A percentile compares a stretch with the other conserved stretches of the same genome.
Evolutionary conservation across 1,140 invertebrate genomes (phyloP).

Genomic region (Cyclargus thomasi): DNA sequence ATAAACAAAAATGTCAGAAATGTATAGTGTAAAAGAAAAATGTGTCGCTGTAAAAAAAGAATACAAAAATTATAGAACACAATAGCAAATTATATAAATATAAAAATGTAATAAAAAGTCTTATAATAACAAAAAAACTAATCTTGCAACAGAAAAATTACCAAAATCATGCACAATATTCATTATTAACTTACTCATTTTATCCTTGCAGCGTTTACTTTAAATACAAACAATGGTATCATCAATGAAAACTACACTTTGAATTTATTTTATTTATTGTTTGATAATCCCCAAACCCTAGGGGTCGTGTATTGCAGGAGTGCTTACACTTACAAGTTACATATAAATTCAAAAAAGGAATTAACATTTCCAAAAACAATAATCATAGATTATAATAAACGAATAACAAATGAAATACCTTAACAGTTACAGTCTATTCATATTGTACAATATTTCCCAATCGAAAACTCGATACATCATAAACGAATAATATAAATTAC

Average conservation of each 20-base stretch:
- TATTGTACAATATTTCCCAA: constrained; percentile 60
- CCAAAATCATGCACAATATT: constrained; percentile 22
- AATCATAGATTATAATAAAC: constrained; percentile 35
- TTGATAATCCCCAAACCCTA: constrained; percentile 57
- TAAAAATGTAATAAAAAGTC: background rate
- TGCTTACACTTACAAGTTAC: constrained; percentile 55
- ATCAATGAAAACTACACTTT: constrained; percentile 34
- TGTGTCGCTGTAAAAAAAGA: constrained; percentile 15
- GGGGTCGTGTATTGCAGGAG: constrained; percentile 57
- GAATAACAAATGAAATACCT: constrained; percentile 35
- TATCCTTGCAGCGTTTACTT: constrained; percentile 42
- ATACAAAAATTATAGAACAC: background rate
- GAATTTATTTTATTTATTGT: constrained; percentile 64
- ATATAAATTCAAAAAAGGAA: constrained; percentile 70
- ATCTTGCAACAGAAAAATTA: background rate
- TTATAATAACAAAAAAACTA: background rate
- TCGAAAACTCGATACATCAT: constrained; percentile 64
- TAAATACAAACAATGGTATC: constrained; percentile 18
- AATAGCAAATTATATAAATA: background rate
- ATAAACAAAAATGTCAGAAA: constrained; percentile 20
- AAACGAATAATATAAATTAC: constrained; percentile 36
- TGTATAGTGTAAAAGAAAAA: constrained; percentile 19
- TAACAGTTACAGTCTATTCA: constrained; percentile 68
- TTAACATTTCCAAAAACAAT: constrained; percentile 55
- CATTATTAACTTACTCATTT: constrained; percentile 40